Conservation (phyloP, 2,797 vertebrate genomes). For the Helarctos malayanus region DNA sequence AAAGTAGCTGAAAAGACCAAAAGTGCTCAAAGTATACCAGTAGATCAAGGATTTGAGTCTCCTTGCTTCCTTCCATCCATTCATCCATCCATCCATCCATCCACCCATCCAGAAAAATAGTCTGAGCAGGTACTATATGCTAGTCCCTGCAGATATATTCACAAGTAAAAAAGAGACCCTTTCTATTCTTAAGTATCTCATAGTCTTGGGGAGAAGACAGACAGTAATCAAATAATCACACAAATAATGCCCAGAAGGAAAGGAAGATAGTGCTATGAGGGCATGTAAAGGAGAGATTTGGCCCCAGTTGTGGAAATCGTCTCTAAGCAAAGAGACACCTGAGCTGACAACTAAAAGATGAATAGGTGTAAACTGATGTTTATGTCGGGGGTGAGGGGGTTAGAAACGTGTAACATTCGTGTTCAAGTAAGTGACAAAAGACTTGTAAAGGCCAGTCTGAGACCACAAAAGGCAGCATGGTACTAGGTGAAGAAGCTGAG, state of each 20-base stretch:
- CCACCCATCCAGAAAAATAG: slow-evolving; percentile 21
- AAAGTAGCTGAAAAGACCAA: not conserved
- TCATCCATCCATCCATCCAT: not conserved
- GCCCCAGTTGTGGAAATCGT: not conserved
- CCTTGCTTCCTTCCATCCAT: not conserved
- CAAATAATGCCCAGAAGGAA: not conserved
- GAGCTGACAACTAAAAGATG: not conserved
- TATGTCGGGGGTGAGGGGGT: not conserved
- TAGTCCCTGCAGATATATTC: not conserved
- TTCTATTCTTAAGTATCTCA: not conserved
- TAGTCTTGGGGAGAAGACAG: not conserved
- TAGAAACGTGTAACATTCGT: not conserved
- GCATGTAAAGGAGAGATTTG: not conserved
- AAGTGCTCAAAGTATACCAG: not conserved
- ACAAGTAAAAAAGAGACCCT: not conserved
- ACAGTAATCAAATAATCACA: not conserved
- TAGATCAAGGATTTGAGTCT: not conserved
- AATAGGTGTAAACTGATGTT: not conserved
- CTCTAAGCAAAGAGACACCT: not conserved
- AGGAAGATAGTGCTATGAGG: not conserved
- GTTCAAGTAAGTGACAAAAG: not conserved
- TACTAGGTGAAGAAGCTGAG: not conserved
- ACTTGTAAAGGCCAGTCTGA: not conserved
- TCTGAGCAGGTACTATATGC: not conserved
- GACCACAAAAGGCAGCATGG: not conserved